Conservation (phyloP, 2,797 vertebrate species). For the Bradypus variegatus region DNA sequence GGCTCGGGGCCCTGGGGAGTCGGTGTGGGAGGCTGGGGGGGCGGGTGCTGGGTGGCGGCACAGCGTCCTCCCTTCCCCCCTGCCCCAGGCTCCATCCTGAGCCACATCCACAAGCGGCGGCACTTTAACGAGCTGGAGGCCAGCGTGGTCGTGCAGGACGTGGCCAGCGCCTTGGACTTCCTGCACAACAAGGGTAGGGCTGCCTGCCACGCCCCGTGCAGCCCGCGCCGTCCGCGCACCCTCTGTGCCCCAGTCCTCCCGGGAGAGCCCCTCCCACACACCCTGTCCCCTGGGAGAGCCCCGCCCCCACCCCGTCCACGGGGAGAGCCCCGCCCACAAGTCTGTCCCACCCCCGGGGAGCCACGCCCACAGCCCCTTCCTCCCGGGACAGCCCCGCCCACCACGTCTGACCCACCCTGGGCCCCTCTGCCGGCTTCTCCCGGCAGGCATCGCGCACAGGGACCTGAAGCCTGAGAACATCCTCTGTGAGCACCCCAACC, state of each 20-base stretch:
- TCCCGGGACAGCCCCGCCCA: neutral
- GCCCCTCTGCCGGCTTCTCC: neutral
- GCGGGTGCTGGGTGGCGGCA: neutral
- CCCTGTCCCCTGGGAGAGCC: too few relatives aligned
- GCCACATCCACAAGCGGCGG: slow-evolving; percentile 90
- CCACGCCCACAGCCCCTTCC: neutral
- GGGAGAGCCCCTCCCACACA: too few relatives aligned
- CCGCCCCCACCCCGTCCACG: too few relatives aligned
- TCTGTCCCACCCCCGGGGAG: neutral
- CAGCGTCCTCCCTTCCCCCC: rapidly evolving
- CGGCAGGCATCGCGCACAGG: slow-evolving; percentile 93
- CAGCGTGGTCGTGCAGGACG: slow-evolving; percentile 92
- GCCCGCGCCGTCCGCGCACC: too few relatives aligned
- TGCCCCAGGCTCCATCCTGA: slow-evolving; percentile 88
- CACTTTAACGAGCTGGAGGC: slow-evolving; percentile 97
- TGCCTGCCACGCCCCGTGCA: too few relatives aligned
- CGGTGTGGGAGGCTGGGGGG: neutral
- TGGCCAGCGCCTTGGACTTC: slow-evolving; percentile 94
- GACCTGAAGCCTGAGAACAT: slow-evolving; percentile 98
- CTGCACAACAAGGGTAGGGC: slow-evolving; percentile 95
- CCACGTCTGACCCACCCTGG: neutral
- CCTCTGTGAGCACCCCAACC: slow-evolving; percentile 89
- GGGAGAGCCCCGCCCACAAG: too few relatives aligned
- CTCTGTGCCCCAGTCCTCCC: too few relatives aligned
- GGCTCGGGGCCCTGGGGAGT: neutral